Base-by-base conservation (phyloP, 2,888 invertebrate species). In the Oscheius sp. region DNA sequence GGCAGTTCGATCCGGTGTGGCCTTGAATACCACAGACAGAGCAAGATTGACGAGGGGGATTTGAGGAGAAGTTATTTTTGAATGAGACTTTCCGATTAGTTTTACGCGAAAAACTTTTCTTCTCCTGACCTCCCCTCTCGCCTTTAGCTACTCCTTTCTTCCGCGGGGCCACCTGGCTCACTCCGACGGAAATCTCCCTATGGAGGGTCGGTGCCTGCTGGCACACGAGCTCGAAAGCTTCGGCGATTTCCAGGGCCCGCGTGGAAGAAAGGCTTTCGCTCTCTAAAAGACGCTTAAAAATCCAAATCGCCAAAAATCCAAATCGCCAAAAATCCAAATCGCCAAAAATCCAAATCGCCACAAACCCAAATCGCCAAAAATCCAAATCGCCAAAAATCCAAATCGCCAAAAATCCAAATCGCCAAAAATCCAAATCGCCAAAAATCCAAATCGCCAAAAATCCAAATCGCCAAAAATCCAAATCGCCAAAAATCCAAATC, bases 191-290 rank as follows among this genome's bases (percentile, higher is more conserved):
- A 23, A 6, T 58, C 16, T 25, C 58, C n/a, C 41, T 1, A 0
- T 63, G 27, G n/a, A 2, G 43, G 1, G 1, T 1, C 0, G 35
- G 2, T 0, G 63, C 2, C 1, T 1, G 1, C 0, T 63, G 1
- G 1, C 1, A 1, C 29, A 63, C 63, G 6, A 29, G 16, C 25
- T 63, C 63, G 35, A 1, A 63, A 1, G 63, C 63, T 43, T 63
- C 63, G 18, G 63, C 41, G 18, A 1, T n/a, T 63, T 63, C 63
- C 1, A 63, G 63, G 18, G 63, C 63, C n/a, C 41, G n/a, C 25
- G 27, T 43, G 1, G 63, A 43, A 1, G 63, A 41, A 18, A 63
- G 1, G 2, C 41, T 43, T 2, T 63, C 63, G n/a, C 41, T 63
- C 2, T 63, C 63, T 9, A 63, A 25, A 2, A 63, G 63, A 1